Conservation (phyloP, 1,140 invertebrate species). For the Telenomus remus region DNA sequence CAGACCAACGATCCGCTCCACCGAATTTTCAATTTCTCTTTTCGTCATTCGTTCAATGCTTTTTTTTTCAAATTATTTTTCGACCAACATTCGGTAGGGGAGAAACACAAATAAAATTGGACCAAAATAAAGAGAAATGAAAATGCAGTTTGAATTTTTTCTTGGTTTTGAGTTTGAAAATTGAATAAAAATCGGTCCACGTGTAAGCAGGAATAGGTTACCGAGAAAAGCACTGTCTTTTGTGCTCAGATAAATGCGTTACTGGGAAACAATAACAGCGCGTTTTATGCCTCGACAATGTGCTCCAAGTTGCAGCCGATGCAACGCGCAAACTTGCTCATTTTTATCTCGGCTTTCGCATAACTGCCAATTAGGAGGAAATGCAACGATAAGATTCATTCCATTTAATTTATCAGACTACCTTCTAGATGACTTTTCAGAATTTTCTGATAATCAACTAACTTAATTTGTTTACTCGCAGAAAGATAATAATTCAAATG, state of each 20-base stretch:
- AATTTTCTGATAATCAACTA: no score
- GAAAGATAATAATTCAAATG: no score
- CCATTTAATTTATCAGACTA: conserved; percentile 2
- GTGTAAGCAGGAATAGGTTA: conserved; percentile 17
- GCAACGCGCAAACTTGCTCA: conserved; percentile 16
- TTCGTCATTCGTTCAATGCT: background rate
- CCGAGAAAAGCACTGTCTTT: conserved; percentile 38
- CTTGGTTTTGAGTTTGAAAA: no score
- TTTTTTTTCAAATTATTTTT: background rate
- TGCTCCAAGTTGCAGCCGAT: conserved; percentile 37
- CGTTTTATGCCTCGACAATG: conserved; percentile 14
- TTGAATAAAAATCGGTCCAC: no score
- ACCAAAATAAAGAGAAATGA: no score
- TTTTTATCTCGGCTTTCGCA: conserved; percentile 21
- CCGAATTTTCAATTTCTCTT: conserved; percentile 40
- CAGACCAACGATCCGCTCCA: conserved; percentile 39
- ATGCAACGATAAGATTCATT: conserved; percentile 15
- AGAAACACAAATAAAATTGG: no score
- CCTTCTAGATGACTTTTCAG: no score
- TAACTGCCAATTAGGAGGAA: conserved; percentile 13
- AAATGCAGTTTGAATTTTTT: no score
- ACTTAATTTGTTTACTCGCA: no score
- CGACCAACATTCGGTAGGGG: no score
- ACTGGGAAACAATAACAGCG: conserved; percentile 46
- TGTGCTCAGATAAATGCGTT: conserved; percentile 49